Evolutionary conservation across 2,888 invertebrate genomes (phyloP).

Genomic region (Agrochola lota): DNA sequence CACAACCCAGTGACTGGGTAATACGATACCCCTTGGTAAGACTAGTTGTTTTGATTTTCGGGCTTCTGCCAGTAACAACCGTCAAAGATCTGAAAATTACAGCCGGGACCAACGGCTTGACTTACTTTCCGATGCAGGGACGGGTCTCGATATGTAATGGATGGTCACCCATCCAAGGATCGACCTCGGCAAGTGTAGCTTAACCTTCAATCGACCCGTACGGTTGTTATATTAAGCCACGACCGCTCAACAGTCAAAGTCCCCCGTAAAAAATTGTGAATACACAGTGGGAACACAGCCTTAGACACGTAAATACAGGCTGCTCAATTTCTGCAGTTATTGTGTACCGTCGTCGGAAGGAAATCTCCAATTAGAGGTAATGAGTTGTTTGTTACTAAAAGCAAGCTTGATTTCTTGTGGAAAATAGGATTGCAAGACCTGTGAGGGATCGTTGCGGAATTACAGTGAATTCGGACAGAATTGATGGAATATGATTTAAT

Average conservation of each 20-base stretch:
- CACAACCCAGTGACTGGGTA: too few relatives aligned
- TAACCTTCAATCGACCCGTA: too few relatives aligned
- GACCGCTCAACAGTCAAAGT: background rate
- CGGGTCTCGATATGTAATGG: too few relatives aligned
- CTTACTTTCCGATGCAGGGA: too few relatives aligned
- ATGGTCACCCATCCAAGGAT: too few relatives aligned
- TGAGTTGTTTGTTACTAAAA: conserved; percentile 18
- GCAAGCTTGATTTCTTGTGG: conserved; percentile 10
- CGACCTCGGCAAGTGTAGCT: too few relatives aligned
- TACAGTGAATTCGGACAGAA: background rate
- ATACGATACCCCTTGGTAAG: too few relatives aligned
- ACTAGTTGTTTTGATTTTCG: too few relatives aligned
- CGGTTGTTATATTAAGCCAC: too few relatives aligned
- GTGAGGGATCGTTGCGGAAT: background rate
- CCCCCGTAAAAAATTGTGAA: background rate
- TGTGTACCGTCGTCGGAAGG: conserved; percentile 7
- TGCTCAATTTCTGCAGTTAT: conserved; percentile 32
- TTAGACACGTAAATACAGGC: background rate
- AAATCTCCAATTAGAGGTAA: conserved; percentile 50
- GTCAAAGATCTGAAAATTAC: too few relatives aligned
- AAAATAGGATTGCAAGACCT: conserved; percentile 3
- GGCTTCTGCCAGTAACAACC: too few relatives aligned
- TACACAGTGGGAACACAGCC: background rate
- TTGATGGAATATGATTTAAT: background rate
- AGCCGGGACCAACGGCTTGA: too few relatives aligned